These are phyloP conservation scores for Zaprionus tsacasi DNA, from an alignment of 1,140 invertebrate genomes.

Conservation along the genomic window DNA sequence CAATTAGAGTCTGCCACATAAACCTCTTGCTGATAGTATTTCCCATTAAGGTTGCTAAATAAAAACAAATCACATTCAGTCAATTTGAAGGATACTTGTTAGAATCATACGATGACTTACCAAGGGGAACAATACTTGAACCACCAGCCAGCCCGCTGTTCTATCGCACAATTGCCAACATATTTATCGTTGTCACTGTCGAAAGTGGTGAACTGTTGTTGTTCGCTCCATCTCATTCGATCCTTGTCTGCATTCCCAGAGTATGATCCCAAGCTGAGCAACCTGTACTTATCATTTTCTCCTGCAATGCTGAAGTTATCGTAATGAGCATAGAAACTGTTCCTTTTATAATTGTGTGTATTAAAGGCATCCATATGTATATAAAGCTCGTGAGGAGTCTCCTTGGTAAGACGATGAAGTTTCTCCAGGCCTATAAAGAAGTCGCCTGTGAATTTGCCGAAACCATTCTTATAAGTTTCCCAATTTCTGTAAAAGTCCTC, in stretches of 20 bases:
- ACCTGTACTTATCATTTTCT: background rate
- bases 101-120: background rate
- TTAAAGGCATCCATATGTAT: background rate
- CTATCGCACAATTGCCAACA: background rate
- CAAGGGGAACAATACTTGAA: background rate
- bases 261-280: background rate
- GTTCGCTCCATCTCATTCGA: accelerated
- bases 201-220: background rate
- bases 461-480: too few relatives aligned
- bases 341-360: background rate
- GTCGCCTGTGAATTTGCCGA: too few relatives aligned
- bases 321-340: background rate
- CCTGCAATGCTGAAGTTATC: background rate
- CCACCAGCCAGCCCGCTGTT: too few relatives aligned
- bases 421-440: too few relatives aligned
- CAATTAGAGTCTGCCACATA: background rate
- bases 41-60: background rate
- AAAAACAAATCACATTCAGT: background rate
- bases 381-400: background rate
- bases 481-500: background rate
- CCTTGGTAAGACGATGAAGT: too few relatives aligned
- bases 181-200: background rate
- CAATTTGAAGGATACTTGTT: background rate
- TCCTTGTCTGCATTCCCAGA: background rate
- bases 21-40: too few relatives aligned